Conservation (phyloP, 2,888 invertebrate species). For the Raillietiella orientalis region DNA sequence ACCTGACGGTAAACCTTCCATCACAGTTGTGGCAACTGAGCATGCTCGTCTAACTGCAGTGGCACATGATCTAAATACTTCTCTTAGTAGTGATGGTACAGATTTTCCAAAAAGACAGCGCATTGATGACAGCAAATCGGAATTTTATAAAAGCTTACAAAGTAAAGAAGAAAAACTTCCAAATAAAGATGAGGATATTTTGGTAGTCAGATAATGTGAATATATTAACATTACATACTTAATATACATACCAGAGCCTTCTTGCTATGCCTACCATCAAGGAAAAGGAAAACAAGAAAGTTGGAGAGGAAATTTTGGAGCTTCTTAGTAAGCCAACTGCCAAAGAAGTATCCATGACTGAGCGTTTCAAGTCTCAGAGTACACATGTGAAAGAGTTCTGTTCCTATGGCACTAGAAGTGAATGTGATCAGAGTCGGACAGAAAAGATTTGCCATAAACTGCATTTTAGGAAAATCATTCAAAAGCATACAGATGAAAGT, state of each 20-base stretch:
- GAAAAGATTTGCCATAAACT: conserved; percentile 42
- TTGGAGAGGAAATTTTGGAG: conserved; percentile 81
- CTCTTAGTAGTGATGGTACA: no score
- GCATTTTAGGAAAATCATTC: conserved; percentile 89
- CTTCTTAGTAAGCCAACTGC: conserved; percentile 79
- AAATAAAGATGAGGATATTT: no score
- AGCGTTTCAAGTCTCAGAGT: conserved; percentile 80
- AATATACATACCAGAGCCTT: conserved; percentile 44
- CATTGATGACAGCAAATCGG: no score
- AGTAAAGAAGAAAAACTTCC: no score
- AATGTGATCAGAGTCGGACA: conserved; percentile 22
- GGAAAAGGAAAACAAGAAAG: conserved; percentile 76
- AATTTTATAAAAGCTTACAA: no score
- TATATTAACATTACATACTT: no score
- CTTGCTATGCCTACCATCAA: conserved; percentile 73
- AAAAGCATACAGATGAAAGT: conserved; percentile 71
- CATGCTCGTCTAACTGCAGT: conserved; percentile 10
- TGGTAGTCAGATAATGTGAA: no score
- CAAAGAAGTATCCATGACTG: conserved; percentile 76
- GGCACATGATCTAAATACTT: no score
- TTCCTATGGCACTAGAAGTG: conserved; percentile 68
- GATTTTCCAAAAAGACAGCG: no score
- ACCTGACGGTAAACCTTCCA: conserved; percentile 13
- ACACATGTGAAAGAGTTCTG: conserved; percentile 76
- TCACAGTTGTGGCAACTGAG: conserved; percentile 21